Percentiles rank a stretch among this genome's conserved stretches.
Evolutionary conservation across 2,113 vertebrate genomes (phyloP).

Genomic region (Candoia aspera): DNA sequence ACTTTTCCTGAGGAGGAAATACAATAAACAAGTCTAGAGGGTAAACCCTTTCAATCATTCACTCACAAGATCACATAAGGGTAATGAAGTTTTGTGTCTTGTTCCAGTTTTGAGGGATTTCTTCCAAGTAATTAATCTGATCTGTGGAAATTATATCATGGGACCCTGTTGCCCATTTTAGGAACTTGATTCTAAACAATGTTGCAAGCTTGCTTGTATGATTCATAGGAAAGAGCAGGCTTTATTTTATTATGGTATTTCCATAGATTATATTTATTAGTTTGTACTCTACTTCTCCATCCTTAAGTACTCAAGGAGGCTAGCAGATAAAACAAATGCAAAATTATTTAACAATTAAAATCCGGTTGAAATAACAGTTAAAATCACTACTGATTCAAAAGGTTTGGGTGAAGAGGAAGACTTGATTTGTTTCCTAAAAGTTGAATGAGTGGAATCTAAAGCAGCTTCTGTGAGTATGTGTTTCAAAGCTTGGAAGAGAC

Average conservation of each 20-base stretch:
- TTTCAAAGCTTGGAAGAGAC: neutral
- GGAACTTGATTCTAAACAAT: conserved; percentile 18
- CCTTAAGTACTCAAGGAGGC: neutral
- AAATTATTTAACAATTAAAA: neutral
- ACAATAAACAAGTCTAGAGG: neutral
- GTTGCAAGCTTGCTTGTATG: conserved; percentile 45
- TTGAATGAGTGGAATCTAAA: neutral
- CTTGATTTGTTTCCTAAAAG: neutral
- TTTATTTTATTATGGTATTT: conserved; percentile 45
- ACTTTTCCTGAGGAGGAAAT: neutral
- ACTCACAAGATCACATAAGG: neutral
- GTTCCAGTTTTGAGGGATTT: neutral
- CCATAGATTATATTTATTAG: conserved; percentile 47
- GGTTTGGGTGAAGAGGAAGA: neutral
- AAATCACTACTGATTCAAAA: neutral
- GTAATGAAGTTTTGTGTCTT: neutral
- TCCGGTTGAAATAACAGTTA: neutral
- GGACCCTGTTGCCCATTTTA: conserved; percentile 5
- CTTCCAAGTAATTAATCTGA: conserved; percentile 15
- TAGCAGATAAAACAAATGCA: neutral
- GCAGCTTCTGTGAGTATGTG: neutral
- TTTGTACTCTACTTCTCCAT: neutral
- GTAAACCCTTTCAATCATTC: fast-evolving
- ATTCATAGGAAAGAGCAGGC: conserved; percentile 57
- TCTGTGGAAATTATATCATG: neutral